Conservation (phyloP, 2,888 invertebrate species). For the Molorchus minor region DNA sequence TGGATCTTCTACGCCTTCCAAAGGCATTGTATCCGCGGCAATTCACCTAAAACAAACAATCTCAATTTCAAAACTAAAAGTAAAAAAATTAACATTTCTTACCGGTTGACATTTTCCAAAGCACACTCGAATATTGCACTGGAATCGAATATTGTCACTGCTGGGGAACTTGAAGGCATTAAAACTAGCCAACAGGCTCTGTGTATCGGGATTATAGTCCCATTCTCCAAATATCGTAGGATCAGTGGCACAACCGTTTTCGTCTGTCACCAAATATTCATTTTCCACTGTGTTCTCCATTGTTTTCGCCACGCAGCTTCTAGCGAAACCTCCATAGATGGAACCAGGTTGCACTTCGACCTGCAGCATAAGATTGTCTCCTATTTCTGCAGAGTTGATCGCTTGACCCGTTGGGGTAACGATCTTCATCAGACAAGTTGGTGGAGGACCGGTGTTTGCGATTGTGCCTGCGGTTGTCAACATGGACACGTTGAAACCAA, state of each 20-base stretch:
- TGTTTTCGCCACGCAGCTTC: slow-evolving; percentile 93
- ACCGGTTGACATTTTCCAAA: slow-evolving; percentile 95
- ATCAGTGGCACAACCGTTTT: slow-evolving; percentile 93
- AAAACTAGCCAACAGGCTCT: slow-evolving; percentile 86
- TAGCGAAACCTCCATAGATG: slow-evolving; percentile 93
- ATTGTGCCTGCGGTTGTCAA: slow-evolving; percentile 94
- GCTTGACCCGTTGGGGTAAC: slow-evolving; percentile 87
- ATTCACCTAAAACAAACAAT: slow-evolving; percentile 72
- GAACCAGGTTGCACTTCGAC: slow-evolving; percentile 64
- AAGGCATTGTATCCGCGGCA: slow-evolving; percentile 92
- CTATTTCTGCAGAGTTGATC: slow-evolving; percentile 91
- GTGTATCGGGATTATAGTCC: slow-evolving; percentile 87
- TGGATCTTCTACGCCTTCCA: slow-evolving; percentile 80
- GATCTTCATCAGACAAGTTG: slow-evolving; percentile 91
- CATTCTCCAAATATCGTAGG: slow-evolving; percentile 93
- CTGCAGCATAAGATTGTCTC: slow-evolving; percentile 82
- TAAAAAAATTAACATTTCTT: slow-evolving; percentile 55
- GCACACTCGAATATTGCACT: slow-evolving; percentile 94
- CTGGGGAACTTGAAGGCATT: slow-evolving; percentile 96
- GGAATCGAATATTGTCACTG: slow-evolving; percentile 93
- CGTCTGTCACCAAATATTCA: slow-evolving; percentile 92
- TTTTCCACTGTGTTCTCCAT: slow-evolving; percentile 89
- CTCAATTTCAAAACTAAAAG: background rate
- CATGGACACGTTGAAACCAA: slow-evolving; percentile 96
- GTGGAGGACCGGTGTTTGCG: slow-evolving; percentile 93